Evolutionary conservation across 2,797 vertebrate genomes (phyloP).

Genomic region (Chromis chromis): DNA sequence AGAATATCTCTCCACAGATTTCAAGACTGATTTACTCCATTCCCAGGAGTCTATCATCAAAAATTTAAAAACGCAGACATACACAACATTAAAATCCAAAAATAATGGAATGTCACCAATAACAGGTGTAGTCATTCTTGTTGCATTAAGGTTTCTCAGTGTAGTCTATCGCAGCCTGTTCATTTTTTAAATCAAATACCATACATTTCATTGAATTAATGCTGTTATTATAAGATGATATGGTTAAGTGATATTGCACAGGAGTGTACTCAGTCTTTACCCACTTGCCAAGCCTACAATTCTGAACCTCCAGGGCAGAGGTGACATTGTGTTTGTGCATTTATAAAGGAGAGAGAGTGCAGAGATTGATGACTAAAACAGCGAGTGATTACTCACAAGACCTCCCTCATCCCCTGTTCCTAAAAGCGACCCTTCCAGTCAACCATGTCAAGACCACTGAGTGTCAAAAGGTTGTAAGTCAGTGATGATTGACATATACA

Average conservation of each 20-base stretch:
- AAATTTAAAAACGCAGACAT: no score
- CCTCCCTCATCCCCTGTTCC: conserved; percentile 21
- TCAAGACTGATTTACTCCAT: no score
- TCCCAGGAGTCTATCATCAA: no score
- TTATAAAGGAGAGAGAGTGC: background rate
- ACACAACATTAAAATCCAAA: no score
- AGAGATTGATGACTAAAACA: conserved; percentile 56
- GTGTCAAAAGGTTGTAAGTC: conserved; percentile 34
- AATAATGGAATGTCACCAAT: no score
- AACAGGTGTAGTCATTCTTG: no score
- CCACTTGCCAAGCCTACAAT: conserved; percentile 1
- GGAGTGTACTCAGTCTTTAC: background rate
- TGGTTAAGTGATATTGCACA: background rate
- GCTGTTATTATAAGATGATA: background rate
- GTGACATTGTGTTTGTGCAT: conserved; percentile 55
- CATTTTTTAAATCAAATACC: no score
- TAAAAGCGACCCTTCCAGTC: conserved; percentile 37
- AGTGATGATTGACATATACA: conserved; percentile 32
- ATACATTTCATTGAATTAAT: background rate
- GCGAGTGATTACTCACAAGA: conserved; percentile 50
- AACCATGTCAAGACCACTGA: conserved; percentile 42
- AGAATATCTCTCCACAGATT: no score
- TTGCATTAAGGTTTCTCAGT: no score
- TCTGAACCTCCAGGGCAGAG: conserved; percentile 25
- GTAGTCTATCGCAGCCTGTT: no score